Evolutionary conservation across 2,888 invertebrate genomes (phyloP), one percentile per base, ranked within the genome.

Genomic region (Drosophila anomelani): DNA sequence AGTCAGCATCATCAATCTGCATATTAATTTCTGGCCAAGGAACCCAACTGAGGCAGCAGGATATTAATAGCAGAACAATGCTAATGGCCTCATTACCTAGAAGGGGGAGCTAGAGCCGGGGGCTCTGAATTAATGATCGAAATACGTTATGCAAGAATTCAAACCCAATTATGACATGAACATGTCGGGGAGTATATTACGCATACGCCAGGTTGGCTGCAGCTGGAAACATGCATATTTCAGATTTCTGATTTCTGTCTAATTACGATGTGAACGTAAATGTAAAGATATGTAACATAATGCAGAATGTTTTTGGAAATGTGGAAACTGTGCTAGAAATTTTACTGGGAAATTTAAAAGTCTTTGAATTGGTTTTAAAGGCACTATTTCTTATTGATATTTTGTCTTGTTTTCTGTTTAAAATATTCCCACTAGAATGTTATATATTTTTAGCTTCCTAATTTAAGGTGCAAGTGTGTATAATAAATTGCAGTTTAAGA

Each of bases 1-100:
- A 73, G 62, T 49, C 23, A 23, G 56, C 49, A 44, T 43, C 55
- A 44, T 54, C 47, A 68, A 58, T 58, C 51, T 60, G 46, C 34
- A 59, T 71, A 46, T 71, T 57, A 58, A 57, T 57, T 53, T 41
- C 29, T 58, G 34, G 32, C 44, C 17, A 46, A 53, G 63, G 13
- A 71, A 44, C 43, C 49, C 38, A 36, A 15, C 41, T 44, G 32
- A 43, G 46, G 38, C 6, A 12, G 10, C 9, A 32, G 34, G 29
- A 49, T 49, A 56, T 69, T 56, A 69, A 57, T 68, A 41, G 26
- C 41, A 36, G 20, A 12, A 29, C 20, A 47, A 49, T 56, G 20
- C 32, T 56, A 29, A 54, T 67, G 38, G 66, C 26, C 41, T 68
- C 70, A 29, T 69, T 56, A 29, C 20, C 34, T 29, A 56, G 13